phyloP scores from a whole-genome alignment of 2,113 vertebrate species.

The Microtus oregoni region DNA sequence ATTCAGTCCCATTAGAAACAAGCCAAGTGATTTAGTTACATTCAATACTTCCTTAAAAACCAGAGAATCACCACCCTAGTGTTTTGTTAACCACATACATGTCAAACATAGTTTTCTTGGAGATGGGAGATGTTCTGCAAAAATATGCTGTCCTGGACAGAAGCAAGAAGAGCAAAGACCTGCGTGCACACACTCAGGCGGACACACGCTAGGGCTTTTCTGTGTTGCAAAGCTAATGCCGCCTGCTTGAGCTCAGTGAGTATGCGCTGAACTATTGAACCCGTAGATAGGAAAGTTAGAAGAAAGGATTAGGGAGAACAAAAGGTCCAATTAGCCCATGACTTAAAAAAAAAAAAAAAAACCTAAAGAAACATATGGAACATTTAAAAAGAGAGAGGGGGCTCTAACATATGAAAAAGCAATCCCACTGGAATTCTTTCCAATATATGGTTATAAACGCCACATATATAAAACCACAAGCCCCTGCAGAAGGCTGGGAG shows the following conservation, averaged over 20 bases:
- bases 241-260: background rate
- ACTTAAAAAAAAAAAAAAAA: conserved; percentile 55
- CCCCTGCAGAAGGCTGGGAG: conserved; percentile 67
- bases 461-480: conserved; percentile 81
- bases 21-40: conserved; percentile 37
- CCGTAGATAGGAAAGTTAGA: background rate
- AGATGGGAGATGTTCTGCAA: conserved; percentile 29
- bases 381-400: conserved; percentile 49
- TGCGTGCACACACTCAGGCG: too few species aligned
- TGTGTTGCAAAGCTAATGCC: rapidly evolving
- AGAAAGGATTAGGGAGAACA: conserved; percentile 38
- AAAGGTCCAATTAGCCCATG: conserved; percentile 55
- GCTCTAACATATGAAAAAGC: conserved; percentile 75
- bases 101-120: conserved; percentile 25
- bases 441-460: conserved; percentile 77
- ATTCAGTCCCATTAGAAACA: conserved; percentile 26
- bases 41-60: conserved; percentile 52
- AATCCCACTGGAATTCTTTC: conserved; percentile 84
- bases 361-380: conserved; percentile 75
- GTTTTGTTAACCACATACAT: conserved; percentile 47
- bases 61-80: background rate
- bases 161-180: background rate
- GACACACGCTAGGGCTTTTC: background rate
- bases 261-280: conserved; percentile 48
- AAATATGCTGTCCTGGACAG: too few species aligned